phyloP scores from a whole-genome alignment of 2,113 vertebrate genomes.

The pig (Sus scrofa) region DNA sequence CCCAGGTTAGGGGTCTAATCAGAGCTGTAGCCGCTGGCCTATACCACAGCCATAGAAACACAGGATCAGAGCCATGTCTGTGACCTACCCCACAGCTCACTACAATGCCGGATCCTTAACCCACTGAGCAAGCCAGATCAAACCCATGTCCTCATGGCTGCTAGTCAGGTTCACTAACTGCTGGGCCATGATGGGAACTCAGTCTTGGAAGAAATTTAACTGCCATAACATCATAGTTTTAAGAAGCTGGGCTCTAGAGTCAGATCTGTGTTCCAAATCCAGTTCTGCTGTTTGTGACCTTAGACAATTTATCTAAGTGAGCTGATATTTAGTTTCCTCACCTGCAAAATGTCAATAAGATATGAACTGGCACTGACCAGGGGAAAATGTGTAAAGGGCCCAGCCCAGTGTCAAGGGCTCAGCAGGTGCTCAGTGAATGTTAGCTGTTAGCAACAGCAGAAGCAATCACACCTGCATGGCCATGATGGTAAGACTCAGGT shows the following conservation, averaged over 20 bases:
- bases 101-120: too few species aligned
- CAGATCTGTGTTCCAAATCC: neutral
- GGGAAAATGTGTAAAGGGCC: neutral
- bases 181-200: neutral
- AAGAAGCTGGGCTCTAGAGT: neutral
- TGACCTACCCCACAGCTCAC: too few species aligned
- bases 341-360: neutral
- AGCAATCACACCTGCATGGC: too few species aligned
- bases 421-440: neutral
- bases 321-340: neutral
- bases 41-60: too few species aligned
- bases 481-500: neutral
- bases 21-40: too few species aligned
- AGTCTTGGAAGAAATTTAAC: neutral
- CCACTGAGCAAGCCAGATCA: too few species aligned
- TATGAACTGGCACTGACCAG: neutral
- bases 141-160: too few species aligned
- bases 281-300: neutral
- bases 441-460: neutral
- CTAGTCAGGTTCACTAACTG: too few species aligned
- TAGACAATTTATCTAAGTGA: neutral
- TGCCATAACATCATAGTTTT: neutral
- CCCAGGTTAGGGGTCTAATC: too few species aligned
- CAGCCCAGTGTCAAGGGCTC: neutral
- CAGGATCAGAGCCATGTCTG: too few species aligned